phyloP scores from a whole-genome alignment of 2,888 invertebrate genomes.

The Hirudinaria manillensis region DNA sequence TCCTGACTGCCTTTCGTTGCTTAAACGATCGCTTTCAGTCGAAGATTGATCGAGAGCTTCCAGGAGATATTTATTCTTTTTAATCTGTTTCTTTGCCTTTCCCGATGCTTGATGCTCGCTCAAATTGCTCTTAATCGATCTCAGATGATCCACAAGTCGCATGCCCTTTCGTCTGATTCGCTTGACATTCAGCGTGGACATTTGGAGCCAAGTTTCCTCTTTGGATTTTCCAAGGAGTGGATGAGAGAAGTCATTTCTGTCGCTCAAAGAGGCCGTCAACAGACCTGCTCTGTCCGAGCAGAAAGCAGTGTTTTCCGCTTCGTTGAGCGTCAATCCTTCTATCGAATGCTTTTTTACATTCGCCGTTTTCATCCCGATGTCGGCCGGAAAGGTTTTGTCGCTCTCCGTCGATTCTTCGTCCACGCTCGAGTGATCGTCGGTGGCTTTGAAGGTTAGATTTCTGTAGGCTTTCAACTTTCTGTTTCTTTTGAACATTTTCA shows the following conservation, averaged over 20 bases:
- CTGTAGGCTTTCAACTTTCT: background rate
- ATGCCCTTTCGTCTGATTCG: background rate
- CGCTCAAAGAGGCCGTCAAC: background rate
- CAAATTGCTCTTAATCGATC: background rate
- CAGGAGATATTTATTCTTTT: background rate
- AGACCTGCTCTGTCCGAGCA: background rate
- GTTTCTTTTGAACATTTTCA: background rate
- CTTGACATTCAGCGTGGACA: background rate
- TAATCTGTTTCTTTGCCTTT: background rate
- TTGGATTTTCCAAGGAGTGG: background rate
- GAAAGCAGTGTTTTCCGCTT: conserved; percentile 5
- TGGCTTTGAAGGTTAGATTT: conserved; percentile 5
- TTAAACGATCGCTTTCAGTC: conserved; percentile 3
- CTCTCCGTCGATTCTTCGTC: background rate
- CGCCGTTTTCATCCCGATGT: background rate
- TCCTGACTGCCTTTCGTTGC: background rate
- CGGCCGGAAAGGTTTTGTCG: background rate
- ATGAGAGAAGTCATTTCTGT: background rate
- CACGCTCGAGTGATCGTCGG: background rate
- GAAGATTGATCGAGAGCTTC: background rate
- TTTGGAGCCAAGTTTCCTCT: conserved; percentile 10
- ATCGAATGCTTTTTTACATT: background rate
- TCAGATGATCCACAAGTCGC: background rate
- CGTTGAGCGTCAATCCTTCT: background rate
- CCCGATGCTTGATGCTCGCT: background rate